These are phyloP conservation scores for Porites lutea DNA, from an alignment of 64 coral and sea anemone genomes.

Conservation along the genomic window DNA sequence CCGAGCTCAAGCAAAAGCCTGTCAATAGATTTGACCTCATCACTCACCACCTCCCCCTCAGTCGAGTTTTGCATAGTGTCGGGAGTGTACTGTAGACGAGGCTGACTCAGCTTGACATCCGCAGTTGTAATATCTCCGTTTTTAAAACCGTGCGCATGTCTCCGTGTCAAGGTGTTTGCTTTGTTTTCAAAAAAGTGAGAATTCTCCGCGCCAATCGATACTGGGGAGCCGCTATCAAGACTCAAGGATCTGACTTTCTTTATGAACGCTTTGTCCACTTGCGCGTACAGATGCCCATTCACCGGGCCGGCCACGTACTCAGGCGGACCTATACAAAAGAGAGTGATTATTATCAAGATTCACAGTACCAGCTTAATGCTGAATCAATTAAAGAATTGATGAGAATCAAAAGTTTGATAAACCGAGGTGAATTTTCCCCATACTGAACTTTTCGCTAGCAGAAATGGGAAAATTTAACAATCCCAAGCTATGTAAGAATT, in stretches of 20 bases:
- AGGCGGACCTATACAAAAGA: conserved; percentile 39
- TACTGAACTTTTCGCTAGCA: too few relatives aligned
- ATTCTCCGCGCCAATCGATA: neutral
- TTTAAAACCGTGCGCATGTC: conserved; percentile 20
- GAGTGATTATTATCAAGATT: too few relatives aligned
- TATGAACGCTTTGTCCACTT: conserved; percentile 75
- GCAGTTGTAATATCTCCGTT: neutral
- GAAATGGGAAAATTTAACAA: too few relatives aligned
- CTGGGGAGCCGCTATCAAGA: conserved; percentile 45
- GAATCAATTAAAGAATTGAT: too few relatives aligned
- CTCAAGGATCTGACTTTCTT: conserved; percentile 72
- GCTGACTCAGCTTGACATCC: conserved; percentile 3
- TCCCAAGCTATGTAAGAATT: too few relatives aligned
- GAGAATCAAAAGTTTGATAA: too few relatives aligned
- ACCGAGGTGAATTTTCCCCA: too few relatives aligned
- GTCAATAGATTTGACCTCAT: conserved; percentile 67
- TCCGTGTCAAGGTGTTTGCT: conserved; percentile 35
- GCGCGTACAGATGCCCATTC: conserved; percentile 77
- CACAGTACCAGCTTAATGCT: too few relatives aligned
- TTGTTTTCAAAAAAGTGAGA: conserved; percentile 44
- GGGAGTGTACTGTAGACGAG: conserved; percentile 3
- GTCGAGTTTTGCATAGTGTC: neutral
- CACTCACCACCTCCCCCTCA: neutral
- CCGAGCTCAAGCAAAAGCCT: conserved; percentile 66
- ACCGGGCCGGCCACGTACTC: conserved; percentile 74